phyloP scores from a whole-genome alignment of 2,888 invertebrate genomes.

The Actias luna region DNA sequence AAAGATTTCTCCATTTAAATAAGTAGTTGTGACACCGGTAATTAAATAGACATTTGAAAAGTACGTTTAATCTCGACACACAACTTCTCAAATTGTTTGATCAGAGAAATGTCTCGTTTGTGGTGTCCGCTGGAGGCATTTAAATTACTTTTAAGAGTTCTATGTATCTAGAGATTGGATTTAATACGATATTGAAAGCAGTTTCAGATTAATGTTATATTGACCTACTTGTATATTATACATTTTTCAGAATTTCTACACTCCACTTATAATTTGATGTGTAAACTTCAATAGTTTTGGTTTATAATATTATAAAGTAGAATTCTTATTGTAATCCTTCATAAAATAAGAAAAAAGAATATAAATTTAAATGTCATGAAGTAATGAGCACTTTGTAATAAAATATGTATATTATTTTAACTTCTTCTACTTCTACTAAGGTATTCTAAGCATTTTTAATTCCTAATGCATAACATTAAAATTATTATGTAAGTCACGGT shows the following conservation, averaged over 20 bases:
- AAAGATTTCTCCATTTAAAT: background rate
- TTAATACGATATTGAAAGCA: background rate
- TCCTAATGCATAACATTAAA: background rate
- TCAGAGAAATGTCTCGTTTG: constrained; percentile 20
- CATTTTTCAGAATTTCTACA: background rate
- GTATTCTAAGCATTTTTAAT: no score
- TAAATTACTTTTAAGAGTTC: constrained; percentile 24
- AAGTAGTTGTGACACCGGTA: background rate
- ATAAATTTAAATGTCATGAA: no score
- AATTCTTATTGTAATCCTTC: no score
- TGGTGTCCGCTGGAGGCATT: constrained; percentile 15
- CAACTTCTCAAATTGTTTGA: constrained; percentile 22
- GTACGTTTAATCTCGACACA: constrained; percentile 9
- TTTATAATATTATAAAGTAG: no score
- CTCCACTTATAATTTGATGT: background rate
- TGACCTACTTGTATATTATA: background rate
- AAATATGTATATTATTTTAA: background rate
- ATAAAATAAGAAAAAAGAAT: no score
- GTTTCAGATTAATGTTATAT: background rate
- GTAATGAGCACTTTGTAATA: no score
- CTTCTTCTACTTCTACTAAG: no score
- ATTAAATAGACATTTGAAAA: background rate
- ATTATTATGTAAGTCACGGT: background rate
- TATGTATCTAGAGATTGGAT: background rate
- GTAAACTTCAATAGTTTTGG: no score